Conservation (phyloP, 2,888 invertebrate genomes). For the Nezara viridula region DNA sequence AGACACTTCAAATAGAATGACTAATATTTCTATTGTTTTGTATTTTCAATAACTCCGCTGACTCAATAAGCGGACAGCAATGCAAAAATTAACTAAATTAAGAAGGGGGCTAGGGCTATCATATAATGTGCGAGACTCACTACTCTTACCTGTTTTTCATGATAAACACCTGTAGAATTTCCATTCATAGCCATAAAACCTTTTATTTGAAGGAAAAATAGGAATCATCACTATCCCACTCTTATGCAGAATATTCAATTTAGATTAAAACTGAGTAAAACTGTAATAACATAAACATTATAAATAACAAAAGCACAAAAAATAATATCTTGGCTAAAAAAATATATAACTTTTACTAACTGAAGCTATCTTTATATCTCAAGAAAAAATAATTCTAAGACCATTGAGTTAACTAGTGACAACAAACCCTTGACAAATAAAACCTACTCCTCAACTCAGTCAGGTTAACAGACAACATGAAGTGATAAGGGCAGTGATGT, state of each 20-base stretch:
- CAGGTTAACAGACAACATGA: conserved; percentile 2
- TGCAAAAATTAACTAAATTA: neutral
- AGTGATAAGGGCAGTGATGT: conserved; percentile 46
- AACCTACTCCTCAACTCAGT: neutral
- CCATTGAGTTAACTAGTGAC: neutral
- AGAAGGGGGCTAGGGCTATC: neutral
- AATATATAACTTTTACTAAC: neutral
- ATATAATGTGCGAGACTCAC: neutral
- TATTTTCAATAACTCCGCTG: neutral
- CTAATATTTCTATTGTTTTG: neutral
- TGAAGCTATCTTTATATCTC: neutral
- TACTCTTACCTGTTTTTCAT: conserved; percentile 65
- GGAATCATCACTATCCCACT: conserved; percentile 53
- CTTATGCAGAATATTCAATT: conserved; percentile 19
- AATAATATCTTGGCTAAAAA: neutral
- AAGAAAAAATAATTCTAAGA: neutral
- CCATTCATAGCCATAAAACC: conserved; percentile 64
- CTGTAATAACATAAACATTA: neutral
- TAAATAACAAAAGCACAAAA: neutral
- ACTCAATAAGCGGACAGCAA: neutral
- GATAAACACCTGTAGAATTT: conserved; percentile 63
- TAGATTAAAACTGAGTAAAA: neutral
- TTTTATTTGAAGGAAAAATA: conserved; percentile 17
- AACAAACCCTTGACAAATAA: neutral
- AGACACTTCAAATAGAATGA: neutral